Percentiles rank a stretch among this genome's conserved stretches.
Evolutionary conservation across 2,113 vertebrate species (phyloP).

Genomic region (Manacus vitellinus): DNA sequence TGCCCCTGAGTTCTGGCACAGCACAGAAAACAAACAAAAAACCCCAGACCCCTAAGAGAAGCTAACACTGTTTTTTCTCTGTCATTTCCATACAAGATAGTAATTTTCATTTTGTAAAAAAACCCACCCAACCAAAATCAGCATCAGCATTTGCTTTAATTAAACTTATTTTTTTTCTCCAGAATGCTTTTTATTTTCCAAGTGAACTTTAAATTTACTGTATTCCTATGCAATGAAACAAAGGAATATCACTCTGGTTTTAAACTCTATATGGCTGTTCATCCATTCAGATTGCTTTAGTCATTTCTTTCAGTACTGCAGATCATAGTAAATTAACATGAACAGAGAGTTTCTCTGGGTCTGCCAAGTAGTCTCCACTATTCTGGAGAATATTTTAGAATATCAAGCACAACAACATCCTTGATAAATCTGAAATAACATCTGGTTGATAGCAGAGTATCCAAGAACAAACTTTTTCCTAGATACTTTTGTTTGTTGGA

Average conservation of each 20-base stretch:
- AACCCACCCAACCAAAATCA: not conserved
- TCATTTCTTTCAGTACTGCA: not conserved
- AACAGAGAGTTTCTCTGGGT: not conserved
- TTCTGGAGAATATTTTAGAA: not conserved
- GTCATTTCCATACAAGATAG: not conserved
- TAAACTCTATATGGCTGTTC: not conserved
- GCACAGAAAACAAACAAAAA: not conserved
- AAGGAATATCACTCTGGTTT: not conserved
- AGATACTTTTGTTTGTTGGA: not conserved
- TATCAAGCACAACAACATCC: not conserved
- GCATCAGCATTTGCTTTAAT: not conserved
- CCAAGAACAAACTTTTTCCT: not conserved
- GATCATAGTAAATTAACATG: not conserved
- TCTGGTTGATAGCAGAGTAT: not conserved
- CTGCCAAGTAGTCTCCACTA: not conserved
- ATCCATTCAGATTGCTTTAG: not conserved
- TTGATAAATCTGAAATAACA: not conserved
- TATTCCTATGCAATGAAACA: not conserved
- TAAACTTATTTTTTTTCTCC: not conserved
- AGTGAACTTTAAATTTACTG: not conserved
- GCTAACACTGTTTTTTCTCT: not conserved
- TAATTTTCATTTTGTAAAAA: not conserved
- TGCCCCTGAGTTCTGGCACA: not conserved
- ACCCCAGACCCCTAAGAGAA: accelerated
- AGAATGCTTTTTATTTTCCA: not conserved